Percentiles rank a stretch among this genome's conserved stretches.
phyloP scores from a whole-genome alignment of 2,888 invertebrate genomes.

The Itoplectis maculator region DNA sequence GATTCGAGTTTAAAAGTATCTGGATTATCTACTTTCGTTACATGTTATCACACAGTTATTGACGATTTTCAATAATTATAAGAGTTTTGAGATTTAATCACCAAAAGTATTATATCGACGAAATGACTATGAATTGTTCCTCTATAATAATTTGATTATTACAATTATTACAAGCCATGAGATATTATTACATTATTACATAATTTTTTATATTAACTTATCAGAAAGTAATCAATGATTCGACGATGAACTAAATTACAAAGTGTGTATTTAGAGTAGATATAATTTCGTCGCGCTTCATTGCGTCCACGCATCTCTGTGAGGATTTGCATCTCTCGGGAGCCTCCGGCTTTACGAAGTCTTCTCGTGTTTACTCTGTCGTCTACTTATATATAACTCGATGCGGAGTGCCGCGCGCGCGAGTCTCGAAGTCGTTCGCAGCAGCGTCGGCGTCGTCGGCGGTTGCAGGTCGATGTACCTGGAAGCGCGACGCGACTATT shows the following conservation, averaged over 20 bases:
- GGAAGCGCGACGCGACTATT: conserved; percentile 46
- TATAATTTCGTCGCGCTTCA: conserved; percentile 3
- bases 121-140: no score
- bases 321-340: conserved; percentile 30
- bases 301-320: not conserved
- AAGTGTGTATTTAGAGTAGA: not conserved
- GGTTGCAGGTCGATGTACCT: conserved; percentile 65
- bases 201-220: no score
- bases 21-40: no score
- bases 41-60: not conserved
- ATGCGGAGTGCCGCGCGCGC: conserved; percentile 34
- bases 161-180: no score
- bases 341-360: not conserved
- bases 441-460: conserved; percentile 38
- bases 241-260: no score
- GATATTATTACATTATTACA: no score
- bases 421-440: conserved; percentile 51
- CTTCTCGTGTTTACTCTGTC: conserved; percentile 34
- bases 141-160: no score
- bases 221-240: no score
- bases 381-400: conserved; percentile 49
- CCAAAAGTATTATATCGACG: no score
- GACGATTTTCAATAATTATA: no score
- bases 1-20: no score
- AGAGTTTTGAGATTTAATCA: no score